These are phyloP conservation scores for Cryptocephalus moraei DNA, from an alignment of 2,888 invertebrate species.

Conservation along the genomic window DNA sequence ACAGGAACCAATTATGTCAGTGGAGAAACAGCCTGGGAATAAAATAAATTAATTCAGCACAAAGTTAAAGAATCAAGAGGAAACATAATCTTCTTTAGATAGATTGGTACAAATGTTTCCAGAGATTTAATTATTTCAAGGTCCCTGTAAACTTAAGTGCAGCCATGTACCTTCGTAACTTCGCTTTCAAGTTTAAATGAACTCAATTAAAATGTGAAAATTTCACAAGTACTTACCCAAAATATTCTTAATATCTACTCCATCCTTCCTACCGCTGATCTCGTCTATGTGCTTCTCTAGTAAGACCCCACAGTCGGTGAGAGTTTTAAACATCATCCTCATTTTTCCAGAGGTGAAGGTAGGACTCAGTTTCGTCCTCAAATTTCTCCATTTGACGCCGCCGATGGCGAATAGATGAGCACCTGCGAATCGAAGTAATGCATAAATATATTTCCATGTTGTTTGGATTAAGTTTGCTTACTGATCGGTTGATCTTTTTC, in stretches of 20 bases:
- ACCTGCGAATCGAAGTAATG: conserved; percentile 21
- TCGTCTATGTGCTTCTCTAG: conserved; percentile 36
- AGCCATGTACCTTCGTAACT: no score
- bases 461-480: not conserved
- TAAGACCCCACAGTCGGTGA: conserved; percentile 43
- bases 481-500: conserved; percentile 26
- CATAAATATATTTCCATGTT: no score
- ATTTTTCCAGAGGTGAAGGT: conserved; percentile 54
- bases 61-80: no score
- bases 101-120: no score
- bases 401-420: conserved; percentile 44
- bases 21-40: conserved; percentile 1
- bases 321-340: conserved; percentile 48
- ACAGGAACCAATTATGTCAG: conserved; percentile 29
- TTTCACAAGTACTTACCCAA: conserved; percentile 27
- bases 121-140: no score
- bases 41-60: no score
- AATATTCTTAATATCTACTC: conserved; percentile 31
- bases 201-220: no score
- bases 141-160: no score
- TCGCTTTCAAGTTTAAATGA: no score
- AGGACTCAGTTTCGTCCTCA: conserved; percentile 49
- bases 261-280: not conserved
- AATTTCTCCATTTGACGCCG: conserved; percentile 47
- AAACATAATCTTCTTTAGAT: no score